Base-by-base conservation (phyloP, 2,113 vertebrate genomes). In the Mesembrinibis cayennensis region DNA sequence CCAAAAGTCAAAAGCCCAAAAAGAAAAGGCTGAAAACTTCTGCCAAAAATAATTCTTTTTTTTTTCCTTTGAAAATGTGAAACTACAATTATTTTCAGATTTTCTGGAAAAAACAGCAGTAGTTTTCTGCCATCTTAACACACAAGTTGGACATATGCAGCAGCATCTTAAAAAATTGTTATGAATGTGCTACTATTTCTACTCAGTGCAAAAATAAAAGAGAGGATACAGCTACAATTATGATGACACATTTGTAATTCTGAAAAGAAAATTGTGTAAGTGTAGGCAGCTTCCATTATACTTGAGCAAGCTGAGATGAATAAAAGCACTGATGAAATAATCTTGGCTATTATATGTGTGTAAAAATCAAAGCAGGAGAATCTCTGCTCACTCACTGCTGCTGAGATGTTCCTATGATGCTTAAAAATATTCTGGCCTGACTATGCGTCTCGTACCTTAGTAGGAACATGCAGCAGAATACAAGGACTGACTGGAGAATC, bases 271-370 rank as follows among this genome's bases (percentile, higher is more conserved):
- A 84, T 55, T 92, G 70, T 90, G 25, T 74, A 58, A 87, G 25
- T 77, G 72, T 45, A 92, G 76, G 72, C 76, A 84, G 82, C 49
- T 96, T 96, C 82, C 73, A 80, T 92, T 92, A 53, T 61, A 74
- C 7, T 80, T 44, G n/a, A 91, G 36, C 16, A 94, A 91, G 59
- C 2, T 59, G 38, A 85, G 55, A 91, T 82, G 93, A 97, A 96
- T 87, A 94, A 90, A 95, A 95, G 49, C 23, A 74, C 44, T 87
- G 65, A 90, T 91, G 76, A 95, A 97, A 90, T 72, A 65, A 90
- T 92, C 76, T 77, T 82, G 63, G 56, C 89, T 93, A 67, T 89
- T 82, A 72, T 22, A n/a, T 32, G 44, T 4, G 10, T 61, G 40
- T 53, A 89, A 87, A 83, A 93, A 79, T 79, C 56, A 95, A 79